Base-by-base conservation (phyloP, 2,888 invertebrate species). In the Phorcus lineatus region DNA sequence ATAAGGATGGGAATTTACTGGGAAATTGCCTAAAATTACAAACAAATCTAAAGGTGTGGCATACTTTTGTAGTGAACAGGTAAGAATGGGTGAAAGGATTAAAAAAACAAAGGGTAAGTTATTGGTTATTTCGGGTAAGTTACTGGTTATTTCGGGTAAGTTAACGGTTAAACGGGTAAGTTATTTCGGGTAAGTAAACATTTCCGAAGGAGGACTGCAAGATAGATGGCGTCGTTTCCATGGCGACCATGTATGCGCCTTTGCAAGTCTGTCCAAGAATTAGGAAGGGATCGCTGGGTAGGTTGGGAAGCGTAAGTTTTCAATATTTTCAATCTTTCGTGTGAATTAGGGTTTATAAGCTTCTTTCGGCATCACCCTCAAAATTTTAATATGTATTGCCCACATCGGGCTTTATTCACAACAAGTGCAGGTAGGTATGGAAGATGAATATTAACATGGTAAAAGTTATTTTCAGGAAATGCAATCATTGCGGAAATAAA, bases 181-280 rank as follows among this genome's bases (percentile, higher is more conserved):
- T 57, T 11, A 47, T 47, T 31, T 70, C 70, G 70, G 70, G 70
- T 70, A 70, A 70, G 70, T 70, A 70, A 70, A 70, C 47, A 70
- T 13, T 31, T 36, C 31, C 70, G 19, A 17, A 40, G 70, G 40
- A 70, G 70, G 70, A 70, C 70, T 70, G 70, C 70, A 70, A 40
- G 70, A 70, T 70, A 70, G 70, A 70, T 70, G 70, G 70, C 70
- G 70, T 70, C 70, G 70, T 70, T 70, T 70, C 70, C 70, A 70
- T 70, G 70, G 70, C 70, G 70, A 70, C 70, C 70, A 70, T 70
- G 70, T 70, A 70, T 70, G 28, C 70, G 40, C 70, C 70, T 36
- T 70, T 70, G 70, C 70, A 70, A 31, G 70, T 70, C 70, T 70
- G 70, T 70, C 40, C 57, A 24, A 70, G 70, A 70, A 36, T 70